Conservation (phyloP, 2,888 invertebrate species). For the Pammene aurita region DNA sequence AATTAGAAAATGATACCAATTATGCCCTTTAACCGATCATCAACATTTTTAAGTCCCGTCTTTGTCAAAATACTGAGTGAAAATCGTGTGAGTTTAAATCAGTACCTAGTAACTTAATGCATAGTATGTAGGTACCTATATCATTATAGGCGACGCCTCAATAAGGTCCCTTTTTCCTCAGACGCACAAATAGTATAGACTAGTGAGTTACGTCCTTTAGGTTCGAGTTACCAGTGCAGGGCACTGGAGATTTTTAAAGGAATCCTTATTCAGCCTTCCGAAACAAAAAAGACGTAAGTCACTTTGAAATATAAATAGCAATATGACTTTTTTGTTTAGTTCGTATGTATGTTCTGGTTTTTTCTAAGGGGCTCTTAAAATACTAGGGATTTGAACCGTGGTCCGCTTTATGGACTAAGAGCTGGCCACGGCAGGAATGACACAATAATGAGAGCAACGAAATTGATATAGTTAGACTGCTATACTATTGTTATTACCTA, state of each 20-base stretch:
- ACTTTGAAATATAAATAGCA: not conserved
- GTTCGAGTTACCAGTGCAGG: not conserved
- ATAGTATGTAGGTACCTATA: too few species aligned
- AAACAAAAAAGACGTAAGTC: not conserved
- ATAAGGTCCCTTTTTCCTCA: not conserved
- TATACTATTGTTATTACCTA: too few species aligned
- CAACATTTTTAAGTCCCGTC: too few species aligned
- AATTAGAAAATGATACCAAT: too few species aligned
- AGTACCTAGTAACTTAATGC: too few species aligned
- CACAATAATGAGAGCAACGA: too few species aligned
- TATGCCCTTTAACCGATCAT: too few species aligned
- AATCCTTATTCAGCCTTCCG: not conserved
- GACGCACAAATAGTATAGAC: not conserved
- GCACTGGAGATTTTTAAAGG: conserved; percentile 4
- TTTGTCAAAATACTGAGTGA: too few species aligned
- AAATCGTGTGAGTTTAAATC: too few species aligned
- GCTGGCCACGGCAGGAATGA: too few species aligned
- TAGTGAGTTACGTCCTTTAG: not conserved
- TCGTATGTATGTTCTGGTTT: not conserved
- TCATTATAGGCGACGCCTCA: too few species aligned
- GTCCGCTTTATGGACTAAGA: not conserved
- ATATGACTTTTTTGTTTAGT: not conserved
- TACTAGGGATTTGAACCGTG: conserved; percentile 7
- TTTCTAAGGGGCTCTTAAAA: not conserved
- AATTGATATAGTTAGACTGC: too few species aligned